Evolutionary conservation across 2,113 vertebrate species (phyloP).

Genomic region (Plotosus lineatus): DNA sequence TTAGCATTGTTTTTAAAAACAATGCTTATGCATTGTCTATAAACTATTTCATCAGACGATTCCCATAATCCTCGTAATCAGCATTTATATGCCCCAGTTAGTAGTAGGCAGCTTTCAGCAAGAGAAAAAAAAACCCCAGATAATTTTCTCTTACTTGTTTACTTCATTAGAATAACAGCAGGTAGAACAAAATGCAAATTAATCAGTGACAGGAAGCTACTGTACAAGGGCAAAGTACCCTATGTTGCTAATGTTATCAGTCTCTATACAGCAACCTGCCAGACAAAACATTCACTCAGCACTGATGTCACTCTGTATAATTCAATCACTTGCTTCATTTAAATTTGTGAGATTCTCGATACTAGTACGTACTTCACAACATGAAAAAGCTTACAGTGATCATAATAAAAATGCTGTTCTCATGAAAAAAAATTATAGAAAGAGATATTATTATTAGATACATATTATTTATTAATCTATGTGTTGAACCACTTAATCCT

Average conservation of each 20-base stretch:
- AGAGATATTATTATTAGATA: too few species aligned
- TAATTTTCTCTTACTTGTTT: too few species aligned
- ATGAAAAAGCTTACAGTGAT: too few species aligned
- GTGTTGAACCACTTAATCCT: too few species aligned
- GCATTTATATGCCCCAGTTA: not conserved
- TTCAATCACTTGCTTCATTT: not conserved
- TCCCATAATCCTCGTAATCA: not conserved
- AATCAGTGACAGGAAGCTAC: not conserved
- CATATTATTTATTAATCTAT: too few species aligned
- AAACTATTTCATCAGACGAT: not conserved
- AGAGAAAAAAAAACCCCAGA: not conserved
- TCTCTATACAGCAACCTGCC: not conserved
- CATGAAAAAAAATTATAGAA: too few species aligned
- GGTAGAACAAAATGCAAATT: not conserved
- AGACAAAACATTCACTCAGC: not conserved
- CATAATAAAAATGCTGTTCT: too few species aligned
- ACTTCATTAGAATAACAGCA: not conserved
- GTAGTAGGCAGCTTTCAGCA: not conserved
- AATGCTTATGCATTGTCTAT: too few species aligned
- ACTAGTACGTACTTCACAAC: too few species aligned
- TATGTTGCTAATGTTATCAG: not conserved
- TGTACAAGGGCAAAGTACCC: not conserved
- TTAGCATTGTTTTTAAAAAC: too few species aligned
- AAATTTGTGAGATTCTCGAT: not conserved
- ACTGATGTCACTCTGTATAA: not conserved